Evolutionary conservation across 2,113 vertebrate species (phyloP).

Genomic region (Bos taurus): DNA sequence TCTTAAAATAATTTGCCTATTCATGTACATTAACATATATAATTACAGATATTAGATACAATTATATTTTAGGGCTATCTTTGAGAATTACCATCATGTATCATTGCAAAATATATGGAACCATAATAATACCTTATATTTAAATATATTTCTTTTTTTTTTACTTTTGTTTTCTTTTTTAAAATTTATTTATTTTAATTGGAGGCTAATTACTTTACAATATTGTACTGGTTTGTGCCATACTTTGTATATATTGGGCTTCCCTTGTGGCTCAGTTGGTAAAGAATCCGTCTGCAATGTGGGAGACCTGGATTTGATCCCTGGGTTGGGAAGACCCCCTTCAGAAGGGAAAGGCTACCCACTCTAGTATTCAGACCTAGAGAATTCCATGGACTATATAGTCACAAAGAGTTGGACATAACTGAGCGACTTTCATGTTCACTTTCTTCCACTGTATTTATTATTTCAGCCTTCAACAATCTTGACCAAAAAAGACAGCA

Average conservation of each 20-base stretch:
- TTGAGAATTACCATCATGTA: background rate
- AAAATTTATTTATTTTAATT: background rate
- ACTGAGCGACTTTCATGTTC: background rate
- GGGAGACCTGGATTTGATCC: background rate
- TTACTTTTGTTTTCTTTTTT: background rate
- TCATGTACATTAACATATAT: background rate
- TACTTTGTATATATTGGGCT: background rate
- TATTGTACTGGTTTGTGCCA: background rate
- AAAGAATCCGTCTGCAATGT: background rate
- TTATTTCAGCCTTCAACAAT: background rate
- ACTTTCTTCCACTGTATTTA: background rate
- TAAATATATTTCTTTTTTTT: background rate
- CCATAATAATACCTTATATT: background rate
- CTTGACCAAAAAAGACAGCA: background rate
- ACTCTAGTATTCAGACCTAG: background rate
- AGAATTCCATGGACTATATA: background rate
- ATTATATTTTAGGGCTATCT: background rate
- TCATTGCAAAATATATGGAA: background rate
- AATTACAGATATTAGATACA: background rate
- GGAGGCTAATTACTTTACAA: background rate
- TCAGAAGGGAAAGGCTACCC: background rate
- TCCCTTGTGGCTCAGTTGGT: background rate
- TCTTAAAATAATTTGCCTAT: background rate
- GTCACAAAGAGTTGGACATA: background rate
- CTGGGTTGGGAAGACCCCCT: background rate